Evolutionary conservation across 1,140 invertebrate genomes (phyloP).

Genomic region (Aleiodes sp.): DNA sequence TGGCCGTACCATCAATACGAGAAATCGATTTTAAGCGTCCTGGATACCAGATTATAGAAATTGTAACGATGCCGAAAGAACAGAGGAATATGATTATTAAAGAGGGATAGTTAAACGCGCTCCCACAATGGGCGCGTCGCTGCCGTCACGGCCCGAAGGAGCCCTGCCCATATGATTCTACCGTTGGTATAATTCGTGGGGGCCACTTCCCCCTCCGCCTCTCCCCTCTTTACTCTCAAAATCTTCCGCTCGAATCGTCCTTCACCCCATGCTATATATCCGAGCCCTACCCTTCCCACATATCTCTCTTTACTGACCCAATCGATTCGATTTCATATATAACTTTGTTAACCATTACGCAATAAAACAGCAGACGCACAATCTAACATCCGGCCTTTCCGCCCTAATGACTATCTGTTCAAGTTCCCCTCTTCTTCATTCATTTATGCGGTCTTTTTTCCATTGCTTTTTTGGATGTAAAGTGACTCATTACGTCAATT

Average conservation of each 20-base stretch:
- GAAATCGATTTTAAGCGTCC: neutral
- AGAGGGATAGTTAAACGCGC: neutral
- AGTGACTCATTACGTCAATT: too few species aligned
- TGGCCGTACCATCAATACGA: neutral
- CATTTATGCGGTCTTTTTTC: too few species aligned
- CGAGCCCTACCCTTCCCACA: neutral
- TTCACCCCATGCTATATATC: too few species aligned
- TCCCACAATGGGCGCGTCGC: conserved; percentile 41
- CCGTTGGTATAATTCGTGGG: neutral
- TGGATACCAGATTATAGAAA: neutral
- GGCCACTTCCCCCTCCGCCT: neutral
- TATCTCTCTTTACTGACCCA: neutral
- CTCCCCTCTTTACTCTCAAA: neutral
- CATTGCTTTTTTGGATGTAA: too few species aligned
- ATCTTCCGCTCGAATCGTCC: conserved; percentile 37
- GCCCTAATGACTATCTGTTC: neutral
- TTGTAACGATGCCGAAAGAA: neutral
- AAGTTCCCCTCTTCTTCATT: too few species aligned
- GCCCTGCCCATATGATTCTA: conserved; percentile 50
- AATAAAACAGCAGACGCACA: neutral
- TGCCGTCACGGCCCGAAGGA: conserved; percentile 58
- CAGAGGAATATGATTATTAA: too few species aligned
- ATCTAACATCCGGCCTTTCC: conserved; percentile 14
- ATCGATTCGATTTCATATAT: conserved; percentile 13
- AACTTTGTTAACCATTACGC: neutral